Evolutionary conservation across 2,888 invertebrate species (phyloP).

Genomic region (Drosophila parthenogenetica): DNA sequence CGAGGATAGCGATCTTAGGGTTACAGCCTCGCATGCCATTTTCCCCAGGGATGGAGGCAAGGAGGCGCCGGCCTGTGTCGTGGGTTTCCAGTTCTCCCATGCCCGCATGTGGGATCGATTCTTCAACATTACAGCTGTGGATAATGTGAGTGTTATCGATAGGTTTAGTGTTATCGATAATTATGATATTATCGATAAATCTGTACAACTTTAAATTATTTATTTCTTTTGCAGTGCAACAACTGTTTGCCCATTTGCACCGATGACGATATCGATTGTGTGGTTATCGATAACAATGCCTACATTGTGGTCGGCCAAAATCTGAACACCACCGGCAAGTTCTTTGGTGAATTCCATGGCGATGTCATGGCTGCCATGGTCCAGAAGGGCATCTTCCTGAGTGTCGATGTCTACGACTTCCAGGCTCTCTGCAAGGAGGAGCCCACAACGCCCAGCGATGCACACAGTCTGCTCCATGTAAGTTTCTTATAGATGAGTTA

Average conservation of each 20-base stretch:
- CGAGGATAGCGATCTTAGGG: constrained; percentile 87
- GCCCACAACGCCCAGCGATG: constrained; percentile 81
- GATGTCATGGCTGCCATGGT: constrained; percentile 92
- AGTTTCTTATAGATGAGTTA: constrained; percentile 43
- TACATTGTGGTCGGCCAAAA: constrained; percentile 91
- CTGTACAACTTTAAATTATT: neutral
- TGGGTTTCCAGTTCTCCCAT: constrained; percentile 94
- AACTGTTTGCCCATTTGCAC: constrained; percentile 87
- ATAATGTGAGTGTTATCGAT: constrained; percentile 81
- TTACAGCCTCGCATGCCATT: constrained; percentile 93
- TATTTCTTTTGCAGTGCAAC: constrained; percentile 83
- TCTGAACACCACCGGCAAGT: constrained; percentile 90
- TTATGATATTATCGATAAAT: constrained; percentile 71
- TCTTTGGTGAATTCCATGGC: constrained; percentile 92
- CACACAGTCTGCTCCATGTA: constrained; percentile 76
- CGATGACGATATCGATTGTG: constrained; percentile 90
- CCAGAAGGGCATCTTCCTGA: constrained; percentile 89
- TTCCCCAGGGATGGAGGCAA: constrained; percentile 91
- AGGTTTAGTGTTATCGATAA: constrained; percentile 83
- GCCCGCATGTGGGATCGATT: constrained; percentile 89
- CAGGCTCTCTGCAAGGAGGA: constrained; percentile 90
- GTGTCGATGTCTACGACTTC: constrained; percentile 92
- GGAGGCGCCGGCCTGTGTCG: constrained; percentile 94
- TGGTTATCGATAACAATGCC: constrained; percentile 96
- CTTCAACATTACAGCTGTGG: constrained; percentile 88